Percentiles rank a stretch among this genome's conserved stretches.
Conservation (phyloP, 2,888 invertebrate genomes). For the Bembecia ichneumoniformis region DNA sequence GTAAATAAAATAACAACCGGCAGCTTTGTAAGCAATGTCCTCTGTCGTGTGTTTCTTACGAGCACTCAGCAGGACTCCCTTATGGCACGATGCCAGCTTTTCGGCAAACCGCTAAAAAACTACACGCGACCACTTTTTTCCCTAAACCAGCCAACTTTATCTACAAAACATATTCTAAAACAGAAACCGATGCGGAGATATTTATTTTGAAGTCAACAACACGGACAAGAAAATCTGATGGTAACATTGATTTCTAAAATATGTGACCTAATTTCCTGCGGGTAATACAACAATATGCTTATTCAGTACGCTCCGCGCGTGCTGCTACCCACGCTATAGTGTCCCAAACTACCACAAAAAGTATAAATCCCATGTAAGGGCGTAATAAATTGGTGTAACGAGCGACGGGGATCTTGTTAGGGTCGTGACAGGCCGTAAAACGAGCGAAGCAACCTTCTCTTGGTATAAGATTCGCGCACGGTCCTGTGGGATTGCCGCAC, state of each 20-base stretch:
- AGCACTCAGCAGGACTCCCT: constrained; percentile 1
- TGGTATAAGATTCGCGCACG: neutral
- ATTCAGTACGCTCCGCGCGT: constrained; percentile 8
- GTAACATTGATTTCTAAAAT: too few species aligned
- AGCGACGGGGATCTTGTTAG: constrained; percentile 45
- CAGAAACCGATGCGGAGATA: too few species aligned
- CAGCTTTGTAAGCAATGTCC: neutral
- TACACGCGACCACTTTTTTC: constrained; percentile 4
- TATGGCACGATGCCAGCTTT: constrained; percentile 23
- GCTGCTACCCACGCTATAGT: constrained; percentile 20
- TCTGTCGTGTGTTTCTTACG: neutral
- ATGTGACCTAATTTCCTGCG: too few species aligned
- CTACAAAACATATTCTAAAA: neutral
- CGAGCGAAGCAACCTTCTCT: constrained; percentile 9
- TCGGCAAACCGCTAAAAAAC: constrained; percentile 19
- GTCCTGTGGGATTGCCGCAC: constrained; percentile 5
- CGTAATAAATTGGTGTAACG: constrained; percentile 54
- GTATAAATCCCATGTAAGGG: constrained; percentile 52
- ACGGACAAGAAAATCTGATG: too few species aligned
- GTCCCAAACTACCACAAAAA: constrained; percentile 34
- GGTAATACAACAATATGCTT: constrained; percentile 3
- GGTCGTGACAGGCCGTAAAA: constrained; percentile 36
- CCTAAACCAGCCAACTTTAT: neutral
- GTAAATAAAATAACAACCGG: neutral
- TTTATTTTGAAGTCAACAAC: too few species aligned